Evolutionary conservation across 2,888 invertebrate species (phyloP).

Genomic region (Platycnemis pennipes): DNA sequence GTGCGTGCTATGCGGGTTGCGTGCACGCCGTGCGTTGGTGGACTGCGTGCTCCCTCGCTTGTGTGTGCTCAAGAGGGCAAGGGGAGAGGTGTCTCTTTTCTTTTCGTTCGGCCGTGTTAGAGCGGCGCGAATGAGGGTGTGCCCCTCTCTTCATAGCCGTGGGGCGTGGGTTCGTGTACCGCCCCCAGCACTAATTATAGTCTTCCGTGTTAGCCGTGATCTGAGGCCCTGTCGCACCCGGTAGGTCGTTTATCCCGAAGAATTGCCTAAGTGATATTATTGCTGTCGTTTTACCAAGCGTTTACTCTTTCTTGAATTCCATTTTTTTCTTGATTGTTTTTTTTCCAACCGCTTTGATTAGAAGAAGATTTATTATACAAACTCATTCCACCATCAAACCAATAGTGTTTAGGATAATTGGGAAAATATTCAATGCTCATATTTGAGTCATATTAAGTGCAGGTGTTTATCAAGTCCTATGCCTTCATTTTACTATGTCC

Average conservation of each 20-base stretch:
- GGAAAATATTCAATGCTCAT: no score
- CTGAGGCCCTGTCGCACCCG: background rate
- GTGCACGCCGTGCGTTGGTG: background rate
- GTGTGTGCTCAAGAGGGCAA: background rate
- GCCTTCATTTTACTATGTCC: no score
- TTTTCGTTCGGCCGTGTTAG: background rate
- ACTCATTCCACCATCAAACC: no score
- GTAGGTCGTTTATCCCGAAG: background rate
- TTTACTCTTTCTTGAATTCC: no score
- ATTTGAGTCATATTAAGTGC: no score
- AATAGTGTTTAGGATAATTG: no score
- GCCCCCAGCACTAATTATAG: background rate
- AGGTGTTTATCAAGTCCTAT: no score
- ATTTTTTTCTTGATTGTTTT: no score
- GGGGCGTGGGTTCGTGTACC: background rate
- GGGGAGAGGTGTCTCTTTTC: background rate
- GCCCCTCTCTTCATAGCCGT: background rate
- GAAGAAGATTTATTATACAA: no score
- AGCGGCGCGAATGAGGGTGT: background rate
- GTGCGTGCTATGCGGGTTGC: slow-evolving; percentile 51
- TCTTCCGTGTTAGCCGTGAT: background rate
- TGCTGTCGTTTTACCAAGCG: background rate
- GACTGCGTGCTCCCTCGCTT: background rate
- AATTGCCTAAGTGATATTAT: background rate
- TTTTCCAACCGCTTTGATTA: no score